A percentile compares a stretch with the other conserved stretches of the same genome.
These are phyloP conservation scores for Mythimna pallens DNA, from an alignment of 2,888 invertebrate species.

Conservation along the genomic window DNA sequence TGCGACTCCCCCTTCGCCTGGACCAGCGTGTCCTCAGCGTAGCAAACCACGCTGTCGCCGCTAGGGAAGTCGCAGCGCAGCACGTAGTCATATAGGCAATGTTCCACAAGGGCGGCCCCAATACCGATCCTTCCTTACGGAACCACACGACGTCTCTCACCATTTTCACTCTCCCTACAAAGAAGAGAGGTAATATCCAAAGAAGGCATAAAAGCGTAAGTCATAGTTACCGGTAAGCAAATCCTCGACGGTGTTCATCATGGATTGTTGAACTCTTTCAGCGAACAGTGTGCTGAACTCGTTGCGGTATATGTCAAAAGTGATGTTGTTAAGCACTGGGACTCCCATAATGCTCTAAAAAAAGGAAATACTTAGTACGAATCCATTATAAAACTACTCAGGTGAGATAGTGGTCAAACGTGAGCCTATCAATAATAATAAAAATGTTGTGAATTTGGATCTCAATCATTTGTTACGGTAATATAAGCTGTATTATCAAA, in stretches of 20 bases:
- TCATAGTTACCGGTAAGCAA: constrained; percentile 76
- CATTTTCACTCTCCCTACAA: too few relatives aligned
- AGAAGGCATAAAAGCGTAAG: neutral
- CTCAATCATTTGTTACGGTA: neutral
- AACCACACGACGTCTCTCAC: too few relatives aligned
- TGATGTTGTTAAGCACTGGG: constrained; percentile 73
- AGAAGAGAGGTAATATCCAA: neutral
- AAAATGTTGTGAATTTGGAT: neutral
- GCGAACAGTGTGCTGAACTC: constrained; percentile 80
- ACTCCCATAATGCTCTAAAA: constrained; percentile 79
- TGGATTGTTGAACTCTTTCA: constrained; percentile 74
- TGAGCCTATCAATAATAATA: too few relatives aligned
- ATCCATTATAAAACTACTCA: too few relatives aligned
- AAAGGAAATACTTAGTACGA: constrained; percentile 15
- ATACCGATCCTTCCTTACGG: too few relatives aligned
- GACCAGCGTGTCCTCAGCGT: too few relatives aligned
- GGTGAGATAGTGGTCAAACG: too few relatives aligned
- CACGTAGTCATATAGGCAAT: too few relatives aligned
- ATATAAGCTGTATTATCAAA: neutral
- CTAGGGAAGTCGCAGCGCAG: too few relatives aligned
- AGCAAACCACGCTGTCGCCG: too few relatives aligned
- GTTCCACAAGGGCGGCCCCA: too few relatives aligned
- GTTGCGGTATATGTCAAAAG: constrained; percentile 82
- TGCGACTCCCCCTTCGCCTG: too few relatives aligned
- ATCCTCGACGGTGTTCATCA: constrained; percentile 77